phyloP scores from a whole-genome alignment of 2,888 invertebrate species.

The Hirtodrosophila alboralis region DNA sequence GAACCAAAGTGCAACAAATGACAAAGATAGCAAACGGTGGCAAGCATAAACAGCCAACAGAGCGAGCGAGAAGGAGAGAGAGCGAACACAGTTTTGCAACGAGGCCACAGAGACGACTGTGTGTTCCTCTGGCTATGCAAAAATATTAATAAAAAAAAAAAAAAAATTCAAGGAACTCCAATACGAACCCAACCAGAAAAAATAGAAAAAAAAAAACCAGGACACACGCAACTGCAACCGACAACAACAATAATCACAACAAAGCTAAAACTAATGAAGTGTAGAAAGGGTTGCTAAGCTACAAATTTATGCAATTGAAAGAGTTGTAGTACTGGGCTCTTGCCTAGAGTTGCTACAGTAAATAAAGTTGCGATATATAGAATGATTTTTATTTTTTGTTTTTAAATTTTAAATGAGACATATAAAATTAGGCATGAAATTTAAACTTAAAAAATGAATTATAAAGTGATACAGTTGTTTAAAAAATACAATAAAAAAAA shows the following conservation, averaged over 20 bases:
- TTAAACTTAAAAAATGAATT: too few relatives aligned
- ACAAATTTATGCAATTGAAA: constrained; percentile 38
- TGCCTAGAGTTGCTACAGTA: too few relatives aligned
- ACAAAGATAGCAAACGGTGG: neutral
- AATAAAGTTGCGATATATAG: too few relatives aligned
- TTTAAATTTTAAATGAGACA: too few relatives aligned
- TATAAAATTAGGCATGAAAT: too few relatives aligned
- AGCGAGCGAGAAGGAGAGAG: neutral
- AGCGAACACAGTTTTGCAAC: too few relatives aligned
- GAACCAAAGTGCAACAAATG: constrained; percentile 10
- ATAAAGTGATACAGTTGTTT: too few relatives aligned
- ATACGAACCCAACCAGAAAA: too few relatives aligned
- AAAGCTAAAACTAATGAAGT: constrained; percentile 47
- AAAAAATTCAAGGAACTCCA: too few relatives aligned
- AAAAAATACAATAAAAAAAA: too few relatives aligned
- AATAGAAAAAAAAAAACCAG: neutral
- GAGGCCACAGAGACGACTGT: too few relatives aligned
- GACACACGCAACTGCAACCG: constrained; percentile 20
- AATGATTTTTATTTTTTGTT: too few relatives aligned
- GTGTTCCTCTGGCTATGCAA: constrained; percentile 3
- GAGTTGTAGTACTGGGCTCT: neutral
- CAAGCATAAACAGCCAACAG: neutral
- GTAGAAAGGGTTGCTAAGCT: constrained; percentile 49
- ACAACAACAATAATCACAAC: neutral
- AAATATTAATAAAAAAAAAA: constrained; percentile 10